phyloP scores from a whole-genome alignment of 2,113 vertebrate genomes.

The Danionella cerebrum region DNA sequence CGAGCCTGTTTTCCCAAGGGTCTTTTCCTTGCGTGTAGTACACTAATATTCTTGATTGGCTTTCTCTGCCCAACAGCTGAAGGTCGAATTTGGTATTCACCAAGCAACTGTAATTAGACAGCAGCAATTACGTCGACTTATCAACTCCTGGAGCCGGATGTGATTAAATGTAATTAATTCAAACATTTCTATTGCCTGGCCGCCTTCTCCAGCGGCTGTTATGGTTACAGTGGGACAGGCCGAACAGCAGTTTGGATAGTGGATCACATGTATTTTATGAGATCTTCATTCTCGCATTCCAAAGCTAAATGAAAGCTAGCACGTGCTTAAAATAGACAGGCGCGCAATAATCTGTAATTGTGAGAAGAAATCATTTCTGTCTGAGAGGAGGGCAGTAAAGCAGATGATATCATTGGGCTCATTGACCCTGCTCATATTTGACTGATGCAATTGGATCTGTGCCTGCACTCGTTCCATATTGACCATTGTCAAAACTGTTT shows the following conservation, averaged over 20 bases:
- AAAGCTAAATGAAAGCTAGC: conserved; percentile 5
- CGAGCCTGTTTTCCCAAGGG: conserved; percentile 71
- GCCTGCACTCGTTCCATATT: conserved; percentile 9
- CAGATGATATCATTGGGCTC: conserved; percentile 3
- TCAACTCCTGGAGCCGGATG: conserved; percentile 59
- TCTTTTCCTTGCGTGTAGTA: conserved; percentile 73
- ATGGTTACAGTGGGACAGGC: background rate
- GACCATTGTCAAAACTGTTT: background rate
- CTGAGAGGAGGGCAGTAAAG: conserved; percentile 3
- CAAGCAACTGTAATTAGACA: conserved; percentile 74
- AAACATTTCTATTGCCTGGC: conserved; percentile 23
- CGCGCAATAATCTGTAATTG: conserved; percentile 18
- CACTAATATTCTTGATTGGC: conserved; percentile 82
- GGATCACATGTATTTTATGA: conserved; percentile 1
- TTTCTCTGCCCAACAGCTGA: conserved; percentile 78
- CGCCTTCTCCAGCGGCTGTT: background rate
- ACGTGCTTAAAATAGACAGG: background rate
- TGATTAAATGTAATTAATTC: conserved; percentile 67
- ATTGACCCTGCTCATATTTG: background rate
- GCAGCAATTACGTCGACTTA: conserved; percentile 67
- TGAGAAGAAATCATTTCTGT: conserved; percentile 39
- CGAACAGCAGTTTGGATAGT: background rate
- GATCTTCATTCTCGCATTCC: background rate
- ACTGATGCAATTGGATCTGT: conserved; percentile 26
- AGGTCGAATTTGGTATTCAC: conserved; percentile 88